Base-by-base conservation (phyloP, 2,113 vertebrate species). In the Melanostigma gelatinosum region DNA sequence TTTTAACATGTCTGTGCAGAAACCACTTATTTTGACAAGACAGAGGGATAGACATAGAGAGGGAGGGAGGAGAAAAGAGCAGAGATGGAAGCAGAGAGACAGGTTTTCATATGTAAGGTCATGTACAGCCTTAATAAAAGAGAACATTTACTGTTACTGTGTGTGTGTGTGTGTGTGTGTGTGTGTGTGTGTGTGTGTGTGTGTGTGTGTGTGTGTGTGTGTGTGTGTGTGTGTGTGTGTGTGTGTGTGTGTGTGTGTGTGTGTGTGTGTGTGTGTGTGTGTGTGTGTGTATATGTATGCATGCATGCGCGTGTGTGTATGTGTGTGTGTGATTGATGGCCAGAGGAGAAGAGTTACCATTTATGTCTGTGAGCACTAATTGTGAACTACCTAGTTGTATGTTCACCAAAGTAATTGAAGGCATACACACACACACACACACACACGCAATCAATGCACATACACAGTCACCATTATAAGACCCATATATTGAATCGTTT, bases 341-440 rank as follows among this genome's bases (percentile, higher is more conserved):
- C 22, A 48, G 5, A 57, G 5, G 27, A 44, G 8, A 38, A 42
- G 4, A 58, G 20, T 64, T 63, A 8, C 15, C 38, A 63, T 18
- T 57, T 60, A n/a, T 44, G 10, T 34, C 57, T 74, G 40, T 32
- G 32, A 32, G 32, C 32, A 32, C 32, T 32, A 4, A 32, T 32
- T 32, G 40, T 60, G 46, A 72, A 75, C 34, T 12, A 11, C 29
- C 61, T 42, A 29, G 20, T 46, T 32, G 24, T 68, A 46, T 32
- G 50, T 40, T 76, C 67, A 54, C 54, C 9, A 46, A 73, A n/a
- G 29, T 57, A 75, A 75, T 55, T 55, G 34, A 42, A 75, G 24
- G 34, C 15, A 64, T 10, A 11, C 8, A 38, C 4, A 16, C 34
- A 63, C 18, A 36, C 40, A 34, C 34, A 34, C 34, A 34, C 34